Evolutionary conservation across 1,140 invertebrate genomes (phyloP).

Genomic region (Brachionus sp.): DNA sequence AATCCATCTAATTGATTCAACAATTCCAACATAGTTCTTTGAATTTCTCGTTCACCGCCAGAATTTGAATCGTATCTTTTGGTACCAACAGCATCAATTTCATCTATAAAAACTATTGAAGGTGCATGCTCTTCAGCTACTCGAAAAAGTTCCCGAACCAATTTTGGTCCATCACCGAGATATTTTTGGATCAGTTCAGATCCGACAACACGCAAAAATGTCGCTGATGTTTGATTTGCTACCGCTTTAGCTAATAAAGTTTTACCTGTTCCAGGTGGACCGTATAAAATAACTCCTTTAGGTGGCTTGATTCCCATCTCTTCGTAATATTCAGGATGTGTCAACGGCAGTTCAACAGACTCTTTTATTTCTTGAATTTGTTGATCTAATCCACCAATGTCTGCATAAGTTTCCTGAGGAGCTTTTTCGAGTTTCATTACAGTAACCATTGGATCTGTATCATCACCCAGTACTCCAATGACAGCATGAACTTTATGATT

Average conservation of each 20-base stretch:
- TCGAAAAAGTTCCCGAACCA: conserved; percentile 92
- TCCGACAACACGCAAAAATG: conserved; percentile 94
- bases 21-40: conserved; percentile 98
- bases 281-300: conserved; percentile 98
- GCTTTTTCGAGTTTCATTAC: conserved; percentile 99
- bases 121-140: conserved; percentile 99
- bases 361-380: conserved; percentile 98
- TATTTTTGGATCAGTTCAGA: conserved; percentile 99
- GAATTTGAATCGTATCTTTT: conserved; percentile 99
- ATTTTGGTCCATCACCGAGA: conserved; percentile 96
- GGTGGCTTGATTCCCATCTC: conserved; percentile 99
- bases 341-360: conserved; percentile 94
- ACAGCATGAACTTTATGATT: conserved; percentile 99
- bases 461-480: conserved; percentile 94
- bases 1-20: conserved; percentile 98
- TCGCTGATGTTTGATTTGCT: conserved; percentile 98
- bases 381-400: conserved; percentile 97
- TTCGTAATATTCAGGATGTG: conserved; percentile 99
- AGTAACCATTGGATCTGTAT: conserved; percentile 99
- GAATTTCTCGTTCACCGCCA: conserved; percentile 98
- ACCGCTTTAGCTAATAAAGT: conserved; percentile 97
- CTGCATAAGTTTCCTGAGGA: conserved; percentile 98
- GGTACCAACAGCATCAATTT: conserved; percentile 99
- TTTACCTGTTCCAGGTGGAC: conserved; percentile 93
- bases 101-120: conserved; percentile 99